Conservation (phyloP, 2,797 vertebrate species). For the Taeniopygia guttata region DNA sequence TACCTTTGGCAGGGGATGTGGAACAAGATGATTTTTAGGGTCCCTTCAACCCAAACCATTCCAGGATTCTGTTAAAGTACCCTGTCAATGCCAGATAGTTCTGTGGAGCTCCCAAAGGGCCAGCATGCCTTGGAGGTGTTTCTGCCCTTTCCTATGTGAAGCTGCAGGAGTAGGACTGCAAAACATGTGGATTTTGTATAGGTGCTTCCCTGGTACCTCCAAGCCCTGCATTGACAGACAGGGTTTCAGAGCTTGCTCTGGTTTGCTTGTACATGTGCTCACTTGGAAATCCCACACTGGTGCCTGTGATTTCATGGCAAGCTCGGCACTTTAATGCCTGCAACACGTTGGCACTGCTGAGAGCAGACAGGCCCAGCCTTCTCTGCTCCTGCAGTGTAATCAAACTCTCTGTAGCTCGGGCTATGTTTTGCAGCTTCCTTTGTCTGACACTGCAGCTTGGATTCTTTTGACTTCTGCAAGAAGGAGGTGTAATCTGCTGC, state of each 20-base stretch:
- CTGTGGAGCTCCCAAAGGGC: not conserved
- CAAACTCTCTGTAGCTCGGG: not conserved
- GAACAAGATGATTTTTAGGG: not conserved
- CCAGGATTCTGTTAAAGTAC: not conserved
- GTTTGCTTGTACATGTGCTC: rapidly evolving
- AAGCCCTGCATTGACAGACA: not conserved
- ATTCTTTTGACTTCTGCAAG: not conserved
- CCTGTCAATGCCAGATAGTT: not conserved
- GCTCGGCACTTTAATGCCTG: not conserved
- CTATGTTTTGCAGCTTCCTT: not conserved
- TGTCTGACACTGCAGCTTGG: not conserved
- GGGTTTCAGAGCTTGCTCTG: not conserved
- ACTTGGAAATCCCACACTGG: not conserved
- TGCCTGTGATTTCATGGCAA: not conserved
- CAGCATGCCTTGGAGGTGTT: not conserved
- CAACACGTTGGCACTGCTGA: not conserved
- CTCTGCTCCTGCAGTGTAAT: not conserved
- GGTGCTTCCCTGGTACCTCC: not conserved
- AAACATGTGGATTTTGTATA: rapidly evolving
- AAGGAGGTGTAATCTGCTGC: not conserved
- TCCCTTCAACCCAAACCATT: not conserved
- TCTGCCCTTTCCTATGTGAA: not conserved
- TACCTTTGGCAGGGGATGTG: rapidly evolving
- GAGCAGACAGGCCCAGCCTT: not conserved
- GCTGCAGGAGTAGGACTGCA: not conserved